Evolutionary conservation across 2,888 invertebrate genomes (phyloP), one percentile per base, ranked within the genome.

Genomic region (Neuroscelio doddi): DNA sequence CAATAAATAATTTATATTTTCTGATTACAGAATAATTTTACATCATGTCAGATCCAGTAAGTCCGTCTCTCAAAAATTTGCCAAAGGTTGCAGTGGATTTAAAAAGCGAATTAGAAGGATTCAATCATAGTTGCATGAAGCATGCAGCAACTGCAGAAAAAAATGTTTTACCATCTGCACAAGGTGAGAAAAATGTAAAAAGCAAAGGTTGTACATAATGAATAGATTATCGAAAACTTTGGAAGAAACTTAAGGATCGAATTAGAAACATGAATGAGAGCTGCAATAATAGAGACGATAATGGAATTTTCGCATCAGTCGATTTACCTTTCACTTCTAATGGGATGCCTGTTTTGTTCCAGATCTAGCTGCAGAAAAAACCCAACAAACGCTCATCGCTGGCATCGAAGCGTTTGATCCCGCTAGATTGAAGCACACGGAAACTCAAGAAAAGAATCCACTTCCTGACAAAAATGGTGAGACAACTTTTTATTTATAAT

Each of bases 381-480:
- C 89, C 68, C 87, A 88, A 75, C 91, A 93, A 84, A 93, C 93
- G 64, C 86, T 95, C 68, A 90, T 95, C 80, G 92, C 92, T 77
- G 94, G 94, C 52, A 95, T 96, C 77, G 94, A 94, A 85, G 89
- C 90, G 73, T 96, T 96, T 83, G 93, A 96, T 86, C 88, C 92
- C 61, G 90, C 88, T 74, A 91, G 91, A 84, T 87, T 96, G 85
- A 95, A 95, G 86, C 96, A 94, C 86, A 93, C 95, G 45, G 93
- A 95, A 86, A 96, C 96, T 59, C 90, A 93, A 78, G 96, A 96
- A 85, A 97, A 96, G 86, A 96, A 96, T 85, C 92, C 94, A 50
- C 90, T 97, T 80, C 97, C 97, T 39, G 95, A 95, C 84, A 94
- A 95, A 90, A 93, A 94, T 88, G 95, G 97, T 96, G 88, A 82